Conservation (phyloP, 2,113 vertebrate species). For the Furnarius figulus region DNA sequence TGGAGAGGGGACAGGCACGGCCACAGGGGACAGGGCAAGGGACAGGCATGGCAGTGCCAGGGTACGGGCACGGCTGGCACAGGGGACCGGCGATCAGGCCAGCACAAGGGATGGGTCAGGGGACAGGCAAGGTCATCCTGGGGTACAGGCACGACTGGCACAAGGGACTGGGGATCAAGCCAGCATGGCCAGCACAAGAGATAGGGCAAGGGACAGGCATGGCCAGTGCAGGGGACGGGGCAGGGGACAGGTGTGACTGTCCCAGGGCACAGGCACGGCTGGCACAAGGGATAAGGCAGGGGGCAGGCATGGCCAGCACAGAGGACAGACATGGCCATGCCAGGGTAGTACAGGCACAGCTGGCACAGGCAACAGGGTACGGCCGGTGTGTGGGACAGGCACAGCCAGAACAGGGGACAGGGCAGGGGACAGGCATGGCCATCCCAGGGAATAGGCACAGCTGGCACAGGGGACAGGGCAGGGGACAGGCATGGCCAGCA, state of each 20-base stretch:
- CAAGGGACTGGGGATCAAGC: not conserved
- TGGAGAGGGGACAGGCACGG: not conserved
- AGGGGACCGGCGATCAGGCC: not conserved
- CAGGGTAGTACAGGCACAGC: not conserved
- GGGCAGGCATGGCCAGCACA: not conserved
- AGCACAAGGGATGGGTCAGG: not conserved
- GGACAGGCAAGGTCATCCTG: not conserved
- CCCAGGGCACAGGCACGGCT: not conserved
- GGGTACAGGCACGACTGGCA: not conserved
- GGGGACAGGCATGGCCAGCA: not conserved
- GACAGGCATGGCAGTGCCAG: not conserved
- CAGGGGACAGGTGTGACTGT: not conserved
- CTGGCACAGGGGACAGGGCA: not conserved
- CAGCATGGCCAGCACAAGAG: not conserved
- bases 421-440: not conserved
- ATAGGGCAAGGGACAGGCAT: not conserved
- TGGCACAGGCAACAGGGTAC: not conserved
- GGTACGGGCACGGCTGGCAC: not conserved
- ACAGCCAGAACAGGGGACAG: not conserved
- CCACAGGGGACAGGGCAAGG: not conserved
- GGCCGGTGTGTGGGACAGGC: not conserved
- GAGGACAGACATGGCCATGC: not conserved
- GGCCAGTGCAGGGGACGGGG: not conserved
- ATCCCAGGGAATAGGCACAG: not conserved
- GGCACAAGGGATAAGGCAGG: not conserved